Evolutionary conservation across 2,113 vertebrate genomes (phyloP).

Genomic region (Onychostoma macrolepis): DNA sequence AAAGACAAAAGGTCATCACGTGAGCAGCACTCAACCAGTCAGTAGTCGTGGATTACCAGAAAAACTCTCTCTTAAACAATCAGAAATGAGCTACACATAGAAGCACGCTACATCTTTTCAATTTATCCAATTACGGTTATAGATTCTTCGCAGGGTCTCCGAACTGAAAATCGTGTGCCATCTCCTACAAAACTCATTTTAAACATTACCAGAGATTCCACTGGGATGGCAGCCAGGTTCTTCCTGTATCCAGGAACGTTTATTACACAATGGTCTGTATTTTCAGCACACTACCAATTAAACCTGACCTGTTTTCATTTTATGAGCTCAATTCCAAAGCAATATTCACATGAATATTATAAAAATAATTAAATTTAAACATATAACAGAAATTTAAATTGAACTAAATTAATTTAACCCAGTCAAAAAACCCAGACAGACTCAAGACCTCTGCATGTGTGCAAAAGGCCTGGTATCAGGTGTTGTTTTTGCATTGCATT

Average conservation of each 20-base stretch:
- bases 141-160: not conserved
- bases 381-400: too few species aligned
- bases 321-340: not conserved
- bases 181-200: not conserved
- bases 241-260: not conserved
- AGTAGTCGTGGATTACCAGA: not conserved
- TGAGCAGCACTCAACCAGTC: not conserved
- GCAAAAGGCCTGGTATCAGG: conserved; percentile 9
- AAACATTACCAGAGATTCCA: not conserved
- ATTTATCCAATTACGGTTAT: not conserved
- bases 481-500: not conserved
- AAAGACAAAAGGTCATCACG: not conserved
- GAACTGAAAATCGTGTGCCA: not conserved
- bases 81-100: not conserved
- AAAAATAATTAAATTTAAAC: too few species aligned
- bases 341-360: not conserved
- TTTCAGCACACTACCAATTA: not conserved
- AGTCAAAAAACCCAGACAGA: not conserved
- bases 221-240: not conserved
- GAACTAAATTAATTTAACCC: too few species aligned
- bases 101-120: not conserved
- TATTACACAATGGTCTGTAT: not conserved
- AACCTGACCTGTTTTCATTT: not conserved
- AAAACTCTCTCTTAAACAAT: not conserved
- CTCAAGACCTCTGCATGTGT: not conserved